A percentile compares a stretch with the other conserved stretches of the same genome.
These are phyloP conservation scores for Antigone vipio DNA, from an alignment of 2,113 vertebrate species.

Conservation along the genomic window DNA sequence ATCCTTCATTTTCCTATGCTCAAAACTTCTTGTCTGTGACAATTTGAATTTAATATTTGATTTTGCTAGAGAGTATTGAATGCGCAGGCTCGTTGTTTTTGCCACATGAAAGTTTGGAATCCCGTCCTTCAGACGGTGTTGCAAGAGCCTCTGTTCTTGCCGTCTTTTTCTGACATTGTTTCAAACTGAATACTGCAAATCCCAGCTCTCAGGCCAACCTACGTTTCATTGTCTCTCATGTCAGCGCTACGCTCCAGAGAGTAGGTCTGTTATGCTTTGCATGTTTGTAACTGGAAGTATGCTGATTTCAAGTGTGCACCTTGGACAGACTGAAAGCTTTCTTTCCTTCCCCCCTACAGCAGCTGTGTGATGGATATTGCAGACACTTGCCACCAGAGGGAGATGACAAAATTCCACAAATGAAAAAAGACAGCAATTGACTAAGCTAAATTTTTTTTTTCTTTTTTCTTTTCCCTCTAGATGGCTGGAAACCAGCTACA, in stretches of 20 bases:
- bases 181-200: not conserved
- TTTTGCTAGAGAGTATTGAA: not conserved
- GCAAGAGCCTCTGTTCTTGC: not conserved
- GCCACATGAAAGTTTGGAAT: not conserved
- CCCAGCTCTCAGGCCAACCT: not conserved
- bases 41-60: not conserved
- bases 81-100: not conserved
- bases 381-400: slow-evolving; percentile 28
- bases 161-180: not conserved
- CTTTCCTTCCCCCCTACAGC: not conserved
- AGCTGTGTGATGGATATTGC: not conserved
- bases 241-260: not conserved
- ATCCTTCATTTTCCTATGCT: not conserved
- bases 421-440: not conserved
- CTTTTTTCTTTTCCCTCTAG: rapidly evolving
- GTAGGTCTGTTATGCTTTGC: not conserved
- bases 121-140: not conserved
- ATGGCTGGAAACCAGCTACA: not conserved
- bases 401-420: slow-evolving; percentile 10
- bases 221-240: not conserved
- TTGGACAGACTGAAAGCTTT: not conserved
- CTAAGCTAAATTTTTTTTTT: not conserved
- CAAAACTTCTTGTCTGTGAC: not conserved
- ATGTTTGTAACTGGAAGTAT: not conserved
- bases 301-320: not conserved